Conservation (phyloP, 1,140 invertebrate genomes). For the Palaemon carinicauda region DNA sequence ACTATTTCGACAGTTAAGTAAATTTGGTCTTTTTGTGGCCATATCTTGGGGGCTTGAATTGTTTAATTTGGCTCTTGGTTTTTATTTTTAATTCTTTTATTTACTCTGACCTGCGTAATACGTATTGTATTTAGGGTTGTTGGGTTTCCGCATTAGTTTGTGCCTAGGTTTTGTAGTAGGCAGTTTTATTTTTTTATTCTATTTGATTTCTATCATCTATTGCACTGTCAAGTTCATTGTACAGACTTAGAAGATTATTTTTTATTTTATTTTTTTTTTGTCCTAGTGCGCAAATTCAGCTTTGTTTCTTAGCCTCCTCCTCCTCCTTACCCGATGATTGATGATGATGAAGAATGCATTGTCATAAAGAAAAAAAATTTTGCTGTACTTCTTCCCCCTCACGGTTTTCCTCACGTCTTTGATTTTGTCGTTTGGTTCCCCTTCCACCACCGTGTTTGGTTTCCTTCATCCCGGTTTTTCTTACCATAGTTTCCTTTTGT, state of each 20-base stretch:
- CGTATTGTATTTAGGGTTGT: background rate
- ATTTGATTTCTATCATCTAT: background rate
- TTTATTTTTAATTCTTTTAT: background rate
- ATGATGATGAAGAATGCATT: background rate
- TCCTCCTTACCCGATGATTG: too few relatives aligned
- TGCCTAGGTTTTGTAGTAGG: background rate
- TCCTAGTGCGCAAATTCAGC: too few relatives aligned
- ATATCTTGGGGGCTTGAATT: too few relatives aligned
- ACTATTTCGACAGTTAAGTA: constrained; percentile 60
- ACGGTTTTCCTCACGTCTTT: background rate
- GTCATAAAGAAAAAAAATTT: background rate
- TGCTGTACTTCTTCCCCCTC: background rate
- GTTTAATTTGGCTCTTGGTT: background rate
- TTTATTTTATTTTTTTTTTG: too few relatives aligned
- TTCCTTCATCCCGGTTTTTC: background rate
- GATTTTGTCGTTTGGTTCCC: background rate
- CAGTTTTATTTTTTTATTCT: background rate
- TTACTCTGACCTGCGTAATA: background rate
- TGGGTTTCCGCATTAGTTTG: background rate
- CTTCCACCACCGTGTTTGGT: background rate
- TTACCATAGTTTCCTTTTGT: background rate
- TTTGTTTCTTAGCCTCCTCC: too few relatives aligned
- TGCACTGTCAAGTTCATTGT: too few relatives aligned
- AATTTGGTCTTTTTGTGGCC: too few relatives aligned
- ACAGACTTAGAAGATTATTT: too few relatives aligned